phyloP scores from a whole-genome alignment of 2,888 invertebrate species.

The Harmothoe impar region DNA sequence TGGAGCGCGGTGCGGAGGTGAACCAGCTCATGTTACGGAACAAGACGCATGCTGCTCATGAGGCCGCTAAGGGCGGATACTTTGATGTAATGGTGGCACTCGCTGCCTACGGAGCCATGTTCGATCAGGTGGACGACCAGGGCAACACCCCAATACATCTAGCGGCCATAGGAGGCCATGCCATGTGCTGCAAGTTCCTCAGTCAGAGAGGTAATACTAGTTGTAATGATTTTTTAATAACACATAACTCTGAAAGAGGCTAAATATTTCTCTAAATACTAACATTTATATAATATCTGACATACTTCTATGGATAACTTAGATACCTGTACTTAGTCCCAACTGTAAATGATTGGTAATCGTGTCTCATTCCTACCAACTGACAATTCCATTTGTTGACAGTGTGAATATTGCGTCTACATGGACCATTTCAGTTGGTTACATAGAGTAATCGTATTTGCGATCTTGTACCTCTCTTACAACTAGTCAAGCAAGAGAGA shows the following conservation, averaged over 20 bases:
- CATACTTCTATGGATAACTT: no score
- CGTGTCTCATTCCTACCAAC: no score
- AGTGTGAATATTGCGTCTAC: no score
- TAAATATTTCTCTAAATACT: neutral
- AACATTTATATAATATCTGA: slow-evolving; percentile 10
- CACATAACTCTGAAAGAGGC: neutral
- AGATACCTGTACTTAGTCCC: no score
- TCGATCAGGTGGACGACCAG: slow-evolving; percentile 81
- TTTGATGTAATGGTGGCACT: slow-evolving; percentile 78
- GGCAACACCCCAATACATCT: slow-evolving; percentile 82
- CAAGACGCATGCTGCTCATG: slow-evolving; percentile 81
- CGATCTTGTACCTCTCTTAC: neutral
- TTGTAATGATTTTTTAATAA: neutral
- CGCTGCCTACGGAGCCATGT: slow-evolving; percentile 82
- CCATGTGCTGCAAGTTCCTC: slow-evolving; percentile 81
- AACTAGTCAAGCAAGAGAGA: slow-evolving; percentile 48
- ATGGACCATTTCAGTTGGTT: no score
- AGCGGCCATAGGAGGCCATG: slow-evolving; percentile 81
- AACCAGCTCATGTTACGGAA: slow-evolving; percentile 76
- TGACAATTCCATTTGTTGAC: no score
- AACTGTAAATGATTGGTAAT: no score
- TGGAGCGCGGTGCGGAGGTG: slow-evolving; percentile 78
- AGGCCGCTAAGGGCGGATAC: slow-evolving; percentile 81
- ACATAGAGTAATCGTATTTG: no score
- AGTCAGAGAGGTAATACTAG: slow-evolving; percentile 80